Evolutionary conservation across 1,140 invertebrate species (phyloP), one percentile per base, ranked within the genome.

Genomic region (Heliothis virescens): DNA sequence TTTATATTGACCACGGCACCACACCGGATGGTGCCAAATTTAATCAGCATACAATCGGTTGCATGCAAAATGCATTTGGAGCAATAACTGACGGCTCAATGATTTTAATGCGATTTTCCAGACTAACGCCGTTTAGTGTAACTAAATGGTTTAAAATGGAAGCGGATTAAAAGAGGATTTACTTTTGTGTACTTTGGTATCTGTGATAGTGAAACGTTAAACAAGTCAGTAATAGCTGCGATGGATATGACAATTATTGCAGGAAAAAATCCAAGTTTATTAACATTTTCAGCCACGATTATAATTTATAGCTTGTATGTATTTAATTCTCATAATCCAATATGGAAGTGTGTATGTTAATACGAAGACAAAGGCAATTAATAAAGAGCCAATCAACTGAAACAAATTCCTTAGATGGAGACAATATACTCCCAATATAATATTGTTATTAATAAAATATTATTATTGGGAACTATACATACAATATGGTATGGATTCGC

Each of bases 21-120:
- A 55, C 73, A 82, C 5, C 62, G 73, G 53, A 80, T 76, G 71
- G 75, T 69, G 76, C 71, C 57, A 75, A 79, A 74, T 79, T 81
- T 79, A 83, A 83, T 79, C 72, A 78, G 79, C 57, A 41, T 60
- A 77, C 73, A 81, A 80, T 80, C 53, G 71, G 63, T 69, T 80
- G 73, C 52, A 75, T 65, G 12, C 52, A 67, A 50, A 76, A 52
- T 26, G 52, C 47, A 76, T 76, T 76, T 76, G 73, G 59, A 60
- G 59, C 73, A 76, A 76, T 76, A 76, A 52, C 47, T 26, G 59
- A 50, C 26, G 48, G n/a, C 15, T 12, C 21, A 60, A 63, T 74
- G 74, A 26, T 50, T 76, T 52, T 76, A 65, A 76, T 76, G 26
- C 15, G 60, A 76, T 76, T 76, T 65, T 76, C 60, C 21, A 41